Conservation (phyloP, 2,797 vertebrate species). For the Melanogrammus aeglefinus region DNA sequence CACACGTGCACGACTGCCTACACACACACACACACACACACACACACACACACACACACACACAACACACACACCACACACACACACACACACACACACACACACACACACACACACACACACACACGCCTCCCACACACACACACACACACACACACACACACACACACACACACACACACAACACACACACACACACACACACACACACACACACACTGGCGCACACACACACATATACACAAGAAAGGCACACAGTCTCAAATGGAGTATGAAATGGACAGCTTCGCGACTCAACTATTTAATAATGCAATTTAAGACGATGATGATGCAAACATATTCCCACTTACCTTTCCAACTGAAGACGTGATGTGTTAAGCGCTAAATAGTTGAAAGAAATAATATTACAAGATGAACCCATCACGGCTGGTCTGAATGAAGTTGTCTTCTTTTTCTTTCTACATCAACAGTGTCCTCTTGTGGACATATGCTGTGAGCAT, state of each 20-base stretch:
- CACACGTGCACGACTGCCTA: too few species aligned
- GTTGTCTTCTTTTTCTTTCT: conserved; percentile 24
- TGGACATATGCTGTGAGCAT: conserved; percentile 58
- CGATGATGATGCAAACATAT: conserved; percentile 64
- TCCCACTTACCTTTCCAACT: conserved; percentile 60
- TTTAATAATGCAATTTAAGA: conserved; percentile 63
- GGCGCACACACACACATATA: background rate
- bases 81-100: conserved; percentile 5
- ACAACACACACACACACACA: background rate
- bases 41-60: conserved; percentile 4
- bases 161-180: background rate
- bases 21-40: too few species aligned
- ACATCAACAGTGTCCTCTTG: conserved; percentile 77
- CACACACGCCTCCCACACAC: background rate
- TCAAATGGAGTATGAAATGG: conserved; percentile 54
- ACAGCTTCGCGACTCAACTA: conserved; percentile 55
- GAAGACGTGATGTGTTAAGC: conserved; percentile 50
- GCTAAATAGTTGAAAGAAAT: conserved; percentile 47
- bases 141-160: background rate
- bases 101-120: background rate
- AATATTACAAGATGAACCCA: conserved; percentile 30
- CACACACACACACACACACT: background rate
- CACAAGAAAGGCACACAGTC: conserved; percentile 7
- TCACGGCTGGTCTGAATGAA: conserved; percentile 47
- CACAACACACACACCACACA: background rate